Evolutionary conservation across 37 sponge, comb jelly and placozoan species (phyloP).

Genomic region (Trichoplax adhaerens): DNA sequence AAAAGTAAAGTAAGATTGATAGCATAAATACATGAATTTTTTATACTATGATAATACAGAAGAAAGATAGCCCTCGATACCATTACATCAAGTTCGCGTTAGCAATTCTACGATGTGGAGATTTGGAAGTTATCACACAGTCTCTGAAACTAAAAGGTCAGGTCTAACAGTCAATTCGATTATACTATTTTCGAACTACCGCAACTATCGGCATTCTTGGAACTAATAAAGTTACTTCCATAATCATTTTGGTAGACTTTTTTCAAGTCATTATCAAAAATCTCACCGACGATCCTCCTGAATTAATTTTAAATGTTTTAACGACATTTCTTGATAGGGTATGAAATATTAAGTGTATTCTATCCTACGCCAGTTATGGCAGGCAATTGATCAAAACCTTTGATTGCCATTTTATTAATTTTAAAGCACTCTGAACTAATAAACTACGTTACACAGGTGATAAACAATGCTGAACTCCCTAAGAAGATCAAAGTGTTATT

Average conservation of each 20-base stretch:
- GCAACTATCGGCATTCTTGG: neutral
- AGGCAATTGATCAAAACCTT: too few relatives aligned
- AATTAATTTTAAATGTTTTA: conserved; percentile 19
- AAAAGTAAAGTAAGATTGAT: too few relatives aligned
- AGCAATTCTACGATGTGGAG: conserved; percentile 41
- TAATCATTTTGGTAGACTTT: conserved; percentile 21
- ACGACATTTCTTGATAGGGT: conserved; percentile 36
- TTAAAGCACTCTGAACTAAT: neutral
- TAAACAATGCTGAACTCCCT: conserved; percentile 16
- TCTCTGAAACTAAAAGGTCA: conserved; percentile 35
- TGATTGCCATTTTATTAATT: neutral
- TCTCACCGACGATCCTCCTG: conserved; percentile 27
- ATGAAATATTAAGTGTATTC: too few relatives aligned
- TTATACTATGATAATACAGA: conserved; percentile 2
- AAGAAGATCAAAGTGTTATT: conserved; percentile 42
- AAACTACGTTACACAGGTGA: conserved; percentile 21
- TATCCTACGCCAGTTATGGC: too few relatives aligned
- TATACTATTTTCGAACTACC: neutral
- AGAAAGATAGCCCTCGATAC: conserved; percentile 9
- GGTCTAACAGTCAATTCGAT: neutral
- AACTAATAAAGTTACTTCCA: neutral
- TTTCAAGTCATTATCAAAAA: conserved; percentile 24
- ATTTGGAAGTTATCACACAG: conserved; percentile 11
- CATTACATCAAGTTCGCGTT: conserved; percentile 46
- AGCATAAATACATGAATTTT: neutral